Conservation (phyloP, 2,888 invertebrate genomes). For the Caradrina kadenii region DNA sequence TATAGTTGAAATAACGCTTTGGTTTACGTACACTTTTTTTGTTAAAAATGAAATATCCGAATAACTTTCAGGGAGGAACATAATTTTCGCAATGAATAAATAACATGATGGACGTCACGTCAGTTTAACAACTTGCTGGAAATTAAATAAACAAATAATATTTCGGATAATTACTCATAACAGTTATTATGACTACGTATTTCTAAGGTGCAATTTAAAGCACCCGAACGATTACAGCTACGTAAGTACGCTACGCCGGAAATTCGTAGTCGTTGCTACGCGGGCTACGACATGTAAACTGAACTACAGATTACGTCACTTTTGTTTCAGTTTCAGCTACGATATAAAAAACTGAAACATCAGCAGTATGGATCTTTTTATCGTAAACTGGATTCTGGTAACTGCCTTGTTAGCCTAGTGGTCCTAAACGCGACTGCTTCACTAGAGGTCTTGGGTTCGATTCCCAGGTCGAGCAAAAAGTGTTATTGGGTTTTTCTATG, state of each 20-base stretch:
- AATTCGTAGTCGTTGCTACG: slow-evolving; percentile 16
- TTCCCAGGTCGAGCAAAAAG: no score
- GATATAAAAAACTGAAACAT: no score
- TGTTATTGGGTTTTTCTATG: no score
- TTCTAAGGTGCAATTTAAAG: no score
- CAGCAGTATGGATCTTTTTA: no score
- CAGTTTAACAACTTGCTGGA: no score
- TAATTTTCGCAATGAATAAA: not conserved
- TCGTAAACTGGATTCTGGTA: no score
- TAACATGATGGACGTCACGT: no score
- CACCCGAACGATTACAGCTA: not conserved
- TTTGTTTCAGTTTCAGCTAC: not conserved
- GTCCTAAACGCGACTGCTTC: no score
- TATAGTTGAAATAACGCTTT: not conserved
- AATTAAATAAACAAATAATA: not conserved
- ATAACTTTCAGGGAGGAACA: not conserved
- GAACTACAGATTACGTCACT: not conserved
- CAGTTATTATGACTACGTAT: not conserved
- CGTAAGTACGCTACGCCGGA: not conserved
- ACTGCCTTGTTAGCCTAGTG: no score
- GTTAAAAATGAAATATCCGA: not conserved
- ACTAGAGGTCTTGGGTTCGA: no score
- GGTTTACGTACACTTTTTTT: not conserved
- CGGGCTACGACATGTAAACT: not conserved
- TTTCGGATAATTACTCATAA: not conserved